A percentile compares a stretch with the other conserved stretches of the same genome.
Evolutionary conservation across 2,113 vertebrate species (phyloP).

Genomic region (Pungitius pungitius): DNA sequence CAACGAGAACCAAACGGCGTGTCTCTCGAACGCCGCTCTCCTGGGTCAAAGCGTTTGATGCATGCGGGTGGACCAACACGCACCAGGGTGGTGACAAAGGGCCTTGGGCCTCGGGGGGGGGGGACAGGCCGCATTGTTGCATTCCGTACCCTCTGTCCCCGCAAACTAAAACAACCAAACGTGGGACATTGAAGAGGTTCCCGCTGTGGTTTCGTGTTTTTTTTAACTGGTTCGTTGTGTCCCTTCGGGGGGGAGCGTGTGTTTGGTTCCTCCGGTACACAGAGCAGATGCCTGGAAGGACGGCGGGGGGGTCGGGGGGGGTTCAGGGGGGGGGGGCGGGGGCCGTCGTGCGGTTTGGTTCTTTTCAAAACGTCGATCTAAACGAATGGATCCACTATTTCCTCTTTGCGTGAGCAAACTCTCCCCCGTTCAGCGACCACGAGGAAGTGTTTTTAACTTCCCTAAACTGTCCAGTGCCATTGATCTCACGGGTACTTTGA

Average conservation of each 20-base stretch:
- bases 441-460: slow-evolving; percentile 46
- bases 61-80: too few relatives aligned
- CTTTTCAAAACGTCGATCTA: too few relatives aligned
- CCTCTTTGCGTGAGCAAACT: slow-evolving; percentile 29
- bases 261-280: slow-evolving; percentile 11
- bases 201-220: slow-evolving; percentile 53
- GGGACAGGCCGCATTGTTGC: slow-evolving; percentile 16
- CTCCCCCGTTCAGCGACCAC: slow-evolving; percentile 18
- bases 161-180: slow-evolving; percentile 24
- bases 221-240: slow-evolving; percentile 38
- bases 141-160: slow-evolving; percentile 17
- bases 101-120: not conserved
- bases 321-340: too few relatives aligned
- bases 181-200: slow-evolving; percentile 46
- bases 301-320: not conserved
- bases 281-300: slow-evolving; percentile 2
- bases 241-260: slow-evolving; percentile 14
- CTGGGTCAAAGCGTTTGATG: not conserved
- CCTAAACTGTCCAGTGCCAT: slow-evolving; percentile 83
- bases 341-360: too few relatives aligned
- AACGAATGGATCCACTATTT: slow-evolving; percentile 36
- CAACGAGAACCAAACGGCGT: not conserved
- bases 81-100: not conserved
- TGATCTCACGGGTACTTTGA: slow-evolving; percentile 80
- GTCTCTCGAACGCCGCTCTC: not conserved